Base-by-base conservation (phyloP, 2,888 invertebrate species). In the Apeira syringaria region DNA sequence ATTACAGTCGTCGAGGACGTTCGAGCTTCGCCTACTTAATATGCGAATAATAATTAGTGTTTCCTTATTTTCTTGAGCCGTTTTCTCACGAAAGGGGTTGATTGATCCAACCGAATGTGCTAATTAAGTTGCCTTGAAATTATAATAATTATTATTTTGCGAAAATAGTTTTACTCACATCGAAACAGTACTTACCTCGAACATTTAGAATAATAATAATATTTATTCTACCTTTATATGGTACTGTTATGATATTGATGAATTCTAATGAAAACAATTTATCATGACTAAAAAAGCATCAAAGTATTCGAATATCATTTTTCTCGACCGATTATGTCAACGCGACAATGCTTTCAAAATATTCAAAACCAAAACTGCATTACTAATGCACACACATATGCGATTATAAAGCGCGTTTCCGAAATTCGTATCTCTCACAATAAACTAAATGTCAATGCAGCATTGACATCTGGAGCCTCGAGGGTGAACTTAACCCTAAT, bases 11-110 rank as follows among this genome's bases (percentile, higher is more conserved):
- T 15, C 64, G 68, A 61, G 61, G 55, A 64, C 62, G 59, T 66
- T 59, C 51, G 35, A 50, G 41, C 46, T 50, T 47, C 55, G 56
- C 45, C 69, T 80, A 68, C 74, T 88, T 86, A 86, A 80, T 86
- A 89, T 88, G 87, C 82, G 81, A 85, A 87, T 88, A 86, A 79
- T 77, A 85, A 87, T 86, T 86, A 86, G 68, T 64, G 65, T 77
- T 85, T 80, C 76, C 77, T 71, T 74, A 73, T 80, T 80, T 80
- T 70, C 73, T 78, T 74, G 63, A 60, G 56, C 63, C 61, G 59
- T 64, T 74, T 86, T 85, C 88, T 82, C 87, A 86, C 86, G 85
- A 72, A 74, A 70, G 73, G 83, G 84, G 79, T 73, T 75, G 75
- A 80, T 79, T 74, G 79, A 79, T 78, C 69, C 66, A 57, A 66